Conservation (phyloP, 2,888 invertebrate species). For the Lamellibrachia satsuma region DNA sequence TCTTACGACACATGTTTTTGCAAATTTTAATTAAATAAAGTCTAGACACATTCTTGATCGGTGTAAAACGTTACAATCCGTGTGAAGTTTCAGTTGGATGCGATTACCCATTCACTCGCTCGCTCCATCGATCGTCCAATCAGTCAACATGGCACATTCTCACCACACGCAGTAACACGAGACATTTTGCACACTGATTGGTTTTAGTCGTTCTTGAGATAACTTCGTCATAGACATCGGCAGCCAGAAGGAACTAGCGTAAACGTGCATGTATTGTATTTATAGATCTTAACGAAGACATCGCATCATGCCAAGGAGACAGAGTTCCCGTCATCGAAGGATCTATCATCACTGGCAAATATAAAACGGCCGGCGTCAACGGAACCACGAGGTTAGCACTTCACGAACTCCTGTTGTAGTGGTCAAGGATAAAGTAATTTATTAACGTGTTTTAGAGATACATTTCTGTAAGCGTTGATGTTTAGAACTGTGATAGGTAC, state of each 20-base stretch:
- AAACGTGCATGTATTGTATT: neutral
- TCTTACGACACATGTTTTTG: neutral
- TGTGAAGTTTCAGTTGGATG: no score
- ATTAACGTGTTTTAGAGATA: neutral
- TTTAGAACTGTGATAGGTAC: neutral
- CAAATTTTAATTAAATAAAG: neutral
- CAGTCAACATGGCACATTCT: no score
- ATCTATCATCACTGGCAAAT: neutral
- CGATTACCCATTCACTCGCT: no score
- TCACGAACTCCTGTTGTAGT: neutral
- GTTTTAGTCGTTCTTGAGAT: neutral
- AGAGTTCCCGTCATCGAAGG: neutral
- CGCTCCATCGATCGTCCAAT: no score
- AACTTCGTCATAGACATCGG: neutral
- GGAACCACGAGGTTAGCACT: neutral
- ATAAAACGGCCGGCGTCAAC: constrained; percentile 2
- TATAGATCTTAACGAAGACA: neutral
- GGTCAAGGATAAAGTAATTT: neutral
- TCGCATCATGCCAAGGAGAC: neutral
- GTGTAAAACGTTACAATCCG: neutral
- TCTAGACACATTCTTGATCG: neutral
- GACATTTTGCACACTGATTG: neutral
- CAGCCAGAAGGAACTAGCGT: neutral
- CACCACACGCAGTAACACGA: no score
- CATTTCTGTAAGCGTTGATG: neutral